Percentiles rank a stretch among this genome's conserved stretches.
phyloP scores from a whole-genome alignment of 2,113 vertebrate genomes.

The Lampris incognitus region DNA sequence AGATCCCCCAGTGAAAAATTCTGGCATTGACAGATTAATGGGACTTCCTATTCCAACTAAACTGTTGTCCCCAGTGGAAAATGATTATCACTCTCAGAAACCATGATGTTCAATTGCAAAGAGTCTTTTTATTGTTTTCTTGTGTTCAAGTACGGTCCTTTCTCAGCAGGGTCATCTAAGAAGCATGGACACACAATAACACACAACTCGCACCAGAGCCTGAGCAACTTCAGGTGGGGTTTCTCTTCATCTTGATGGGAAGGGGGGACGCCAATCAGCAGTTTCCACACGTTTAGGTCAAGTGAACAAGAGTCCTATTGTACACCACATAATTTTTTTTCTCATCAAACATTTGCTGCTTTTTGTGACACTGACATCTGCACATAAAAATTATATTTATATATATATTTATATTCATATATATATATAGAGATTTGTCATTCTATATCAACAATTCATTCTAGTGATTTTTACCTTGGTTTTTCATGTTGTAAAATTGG shows the following conservation, averaged over 20 bases:
- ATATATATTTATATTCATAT: slow-evolving; percentile 83
- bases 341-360: slow-evolving; percentile 79
- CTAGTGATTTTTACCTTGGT: slow-evolving; percentile 77
- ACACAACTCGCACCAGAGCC: slow-evolving; percentile 84
- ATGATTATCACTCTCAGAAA: slow-evolving; percentile 35
- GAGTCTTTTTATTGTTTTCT: slow-evolving; percentile 82
- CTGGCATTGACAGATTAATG: too few species aligned
- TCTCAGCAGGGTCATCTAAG: slow-evolving; percentile 84
- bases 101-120: slow-evolving; percentile 78
- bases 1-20: too few species aligned
- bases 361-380: slow-evolving; percentile 85
- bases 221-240: slow-evolving; percentile 81
- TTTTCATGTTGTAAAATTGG: slow-evolving; percentile 78
- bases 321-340: slow-evolving; percentile 76
- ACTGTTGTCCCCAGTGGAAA: neutral
- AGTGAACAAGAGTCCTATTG: slow-evolving; percentile 78
- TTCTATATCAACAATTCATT: slow-evolving; percentile 85
- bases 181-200: slow-evolving; percentile 83
- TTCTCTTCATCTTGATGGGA: slow-evolving; percentile 67
- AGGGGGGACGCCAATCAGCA: slow-evolving; percentile 47
- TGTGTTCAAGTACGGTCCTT: slow-evolving; percentile 83
- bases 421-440: slow-evolving; percentile 82
- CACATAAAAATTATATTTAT: slow-evolving; percentile 87
- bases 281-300: slow-evolving; percentile 76
- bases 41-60: too few species aligned